Percentiles rank a stretch among this genome's conserved stretches.
Evolutionary conservation across 2,797 vertebrate genomes (phyloP).

Genomic region (Cyclopterus lumpus): DNA sequence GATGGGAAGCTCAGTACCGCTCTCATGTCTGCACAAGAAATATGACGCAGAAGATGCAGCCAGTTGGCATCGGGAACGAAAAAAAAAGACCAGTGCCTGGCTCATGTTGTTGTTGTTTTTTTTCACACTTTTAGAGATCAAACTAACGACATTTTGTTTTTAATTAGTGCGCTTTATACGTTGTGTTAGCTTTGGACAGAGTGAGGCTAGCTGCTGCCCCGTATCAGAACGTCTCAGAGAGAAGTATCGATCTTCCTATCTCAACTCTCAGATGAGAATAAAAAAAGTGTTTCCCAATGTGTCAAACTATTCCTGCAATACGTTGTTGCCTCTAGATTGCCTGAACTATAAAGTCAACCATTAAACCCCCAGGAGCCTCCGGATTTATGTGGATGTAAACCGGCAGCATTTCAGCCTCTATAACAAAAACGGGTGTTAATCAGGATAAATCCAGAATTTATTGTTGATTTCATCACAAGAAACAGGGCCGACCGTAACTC

Average conservation of each 20-base stretch:
- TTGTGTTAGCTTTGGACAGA: background rate
- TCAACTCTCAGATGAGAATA: background rate
- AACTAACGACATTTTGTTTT: constrained; percentile 2
- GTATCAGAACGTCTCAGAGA: background rate
- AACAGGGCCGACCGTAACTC: constrained; percentile 15
- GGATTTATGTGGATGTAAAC: constrained; percentile 13
- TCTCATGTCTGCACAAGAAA: background rate
- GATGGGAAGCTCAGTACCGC: background rate
- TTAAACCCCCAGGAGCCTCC: constrained; percentile 12
- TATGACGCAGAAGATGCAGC: background rate
- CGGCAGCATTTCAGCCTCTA: constrained; percentile 7
- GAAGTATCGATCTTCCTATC: constrained; percentile 11
- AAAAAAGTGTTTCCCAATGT: background rate
- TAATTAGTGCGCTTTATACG: background rate
- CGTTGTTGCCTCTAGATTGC: constrained; percentile 1
- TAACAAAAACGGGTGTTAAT: constrained; percentile 15
- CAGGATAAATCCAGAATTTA: constrained; percentile 10
- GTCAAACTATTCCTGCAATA: background rate
- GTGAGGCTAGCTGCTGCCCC: background rate
- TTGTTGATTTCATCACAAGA: background rate
- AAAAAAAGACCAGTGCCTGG: background rate
- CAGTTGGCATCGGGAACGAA: background rate
- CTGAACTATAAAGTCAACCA: constrained; percentile 3
- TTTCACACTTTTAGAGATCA: background rate
- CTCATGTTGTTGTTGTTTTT: background rate